Evolutionary conservation across 2,888 invertebrate genomes (phyloP).

Genomic region (Stenodera caucasica): DNA sequence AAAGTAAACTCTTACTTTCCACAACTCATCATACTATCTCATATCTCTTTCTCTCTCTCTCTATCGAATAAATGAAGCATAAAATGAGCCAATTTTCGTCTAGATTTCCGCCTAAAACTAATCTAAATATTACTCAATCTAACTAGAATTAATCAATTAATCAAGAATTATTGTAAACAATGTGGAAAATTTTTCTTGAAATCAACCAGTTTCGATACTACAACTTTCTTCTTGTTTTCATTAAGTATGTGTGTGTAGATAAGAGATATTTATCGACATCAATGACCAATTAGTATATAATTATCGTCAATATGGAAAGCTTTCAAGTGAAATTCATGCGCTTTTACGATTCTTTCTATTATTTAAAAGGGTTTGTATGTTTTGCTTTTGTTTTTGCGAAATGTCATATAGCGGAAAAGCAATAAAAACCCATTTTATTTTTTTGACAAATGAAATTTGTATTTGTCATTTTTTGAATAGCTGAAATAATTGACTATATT

Average conservation of each 20-base stretch:
- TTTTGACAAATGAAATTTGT: too few species aligned
- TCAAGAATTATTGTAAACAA: too few species aligned
- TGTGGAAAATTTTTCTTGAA: too few species aligned
- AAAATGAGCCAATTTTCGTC: neutral
- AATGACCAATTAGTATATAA: neutral
- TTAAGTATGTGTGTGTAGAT: neutral
- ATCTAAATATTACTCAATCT: neutral
- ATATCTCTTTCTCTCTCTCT: neutral
- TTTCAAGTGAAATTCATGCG: neutral
- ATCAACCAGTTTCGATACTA: neutral
- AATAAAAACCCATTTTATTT: too few species aligned
- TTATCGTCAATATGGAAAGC: constrained; percentile 5
- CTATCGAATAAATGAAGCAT: neutral
- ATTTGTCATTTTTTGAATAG: too few species aligned
- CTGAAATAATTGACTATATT: neutral
- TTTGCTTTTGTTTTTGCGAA: too few species aligned
- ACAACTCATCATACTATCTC: neutral
- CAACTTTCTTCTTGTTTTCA: neutral
- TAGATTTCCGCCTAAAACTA: neutral
- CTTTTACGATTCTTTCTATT: too few species aligned
- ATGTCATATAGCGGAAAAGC: too few species aligned
- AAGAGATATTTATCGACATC: constrained; percentile 3
- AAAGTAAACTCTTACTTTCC: constrained; percentile 3
- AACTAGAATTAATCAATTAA: neutral
- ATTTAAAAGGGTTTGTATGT: too few species aligned